phyloP scores from a whole-genome alignment of 2,888 invertebrate species.

The Macrosiphum euphorbiae region DNA sequence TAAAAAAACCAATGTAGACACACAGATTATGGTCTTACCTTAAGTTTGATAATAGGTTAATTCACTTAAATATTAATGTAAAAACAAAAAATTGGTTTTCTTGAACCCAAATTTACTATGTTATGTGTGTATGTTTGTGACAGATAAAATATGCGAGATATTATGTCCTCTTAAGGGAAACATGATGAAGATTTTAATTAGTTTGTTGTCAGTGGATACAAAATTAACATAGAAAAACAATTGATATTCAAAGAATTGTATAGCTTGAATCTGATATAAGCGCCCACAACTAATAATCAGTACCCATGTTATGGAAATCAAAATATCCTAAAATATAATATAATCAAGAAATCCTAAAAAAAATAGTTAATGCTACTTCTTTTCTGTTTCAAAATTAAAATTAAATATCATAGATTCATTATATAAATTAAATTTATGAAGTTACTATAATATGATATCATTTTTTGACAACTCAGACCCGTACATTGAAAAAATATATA shows the following conservation, averaged over 20 bases:
- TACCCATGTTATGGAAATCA: not conserved
- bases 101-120: not conserved
- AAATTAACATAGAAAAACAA: not conserved
- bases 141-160: not conserved
- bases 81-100: too few relatives aligned
- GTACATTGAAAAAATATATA: too few relatives aligned
- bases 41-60: not conserved
- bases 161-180: too few relatives aligned
- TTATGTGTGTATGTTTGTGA: not conserved
- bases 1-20: not conserved
- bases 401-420: not conserved
- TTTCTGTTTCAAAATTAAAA: not conserved
- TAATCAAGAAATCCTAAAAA: not conserved
- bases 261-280: not conserved
- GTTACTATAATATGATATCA: not conserved
- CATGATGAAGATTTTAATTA: not conserved
- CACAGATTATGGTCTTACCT: not conserved
- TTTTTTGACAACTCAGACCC: not conserved
- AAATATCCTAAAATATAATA: too few relatives aligned
- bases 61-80: not conserved
- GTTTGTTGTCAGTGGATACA: not conserved
- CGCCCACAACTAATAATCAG: not conserved
- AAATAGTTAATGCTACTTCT: not conserved
- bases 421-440: not conserved
- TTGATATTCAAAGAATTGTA: not conserved